Base-by-base conservation (phyloP, 2,113 vertebrate species). In the Pavo muticus region DNA sequence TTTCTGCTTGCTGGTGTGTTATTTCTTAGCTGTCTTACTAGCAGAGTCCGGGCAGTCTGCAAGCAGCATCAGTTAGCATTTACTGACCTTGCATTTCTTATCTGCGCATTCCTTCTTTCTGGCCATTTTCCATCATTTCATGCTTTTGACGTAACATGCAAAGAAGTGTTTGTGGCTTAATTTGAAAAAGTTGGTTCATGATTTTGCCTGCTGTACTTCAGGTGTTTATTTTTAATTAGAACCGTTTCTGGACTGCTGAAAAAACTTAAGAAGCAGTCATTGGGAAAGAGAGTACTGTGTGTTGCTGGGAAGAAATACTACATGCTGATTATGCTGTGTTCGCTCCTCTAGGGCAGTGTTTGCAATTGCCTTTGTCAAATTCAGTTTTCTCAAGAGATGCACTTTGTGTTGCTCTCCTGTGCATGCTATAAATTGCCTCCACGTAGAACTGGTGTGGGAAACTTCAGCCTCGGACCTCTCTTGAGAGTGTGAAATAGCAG, bases 311-410 rank as follows among this genome's bases (percentile, higher is more conserved):
- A 18, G 40, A 42, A 35, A 71, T 15, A 7, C 44, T 61, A 1
- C 8, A 17, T 16, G 20, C 42, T 48, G 9, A 2, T 54, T 4
- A 2, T 6, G 14, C 24, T 1, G 0, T 27, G 32, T 61, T 71
- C 2, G 0, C n/a, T 60, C 27, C 60, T 30, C 75, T 24, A 47
- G 56, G 42, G 30, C 7, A 9, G 9, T 4, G 56, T 48, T 35
- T 52, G 73, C 72, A 14, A n/a, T 52, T 73, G 21, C 44, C 59
- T 17, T 30, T 6, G n/a, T 72, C n/a, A 5, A 13, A 35, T 18
- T 57, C 27, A 32, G 18, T 57, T 68, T 35, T 14, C 44, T 42
- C 37, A 20, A 52, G 45, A 59, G 59, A 23, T 44, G 14, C 20
- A 52, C 79, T 9, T 9, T 80, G 54, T 61, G 89, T 5, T 37